Evolutionary conservation across 2,888 invertebrate species (phyloP), one percentile per base, ranked within the genome.

Genomic region (Drosophila nigricruria): DNA sequence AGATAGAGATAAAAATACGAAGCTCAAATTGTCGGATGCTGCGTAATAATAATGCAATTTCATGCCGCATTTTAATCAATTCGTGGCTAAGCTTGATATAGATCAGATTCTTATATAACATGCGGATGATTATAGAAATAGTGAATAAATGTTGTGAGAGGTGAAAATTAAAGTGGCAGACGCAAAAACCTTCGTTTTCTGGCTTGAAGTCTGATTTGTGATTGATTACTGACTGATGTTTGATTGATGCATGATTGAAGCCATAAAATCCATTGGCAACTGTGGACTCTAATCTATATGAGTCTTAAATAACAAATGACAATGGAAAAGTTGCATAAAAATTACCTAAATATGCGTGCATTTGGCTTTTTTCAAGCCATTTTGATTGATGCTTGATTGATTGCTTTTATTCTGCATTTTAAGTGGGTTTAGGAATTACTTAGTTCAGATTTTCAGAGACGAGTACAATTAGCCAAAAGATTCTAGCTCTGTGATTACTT

Each of bases 101-200:
- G 67, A 71, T 76, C 42, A 38, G 36, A 62, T 88, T 75, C 75
- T 88, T 88, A 88, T 66, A 71, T 84, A 88, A 88, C 45, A 49
- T 42, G 25, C 54, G 59, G 43, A 14, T 52, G 34, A 14, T 32
- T 10, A 10, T 52, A 8, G 9, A 52, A 52, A 20, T 32, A 32
- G 27, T 27, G 27, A 30, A 14, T 27, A 34, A 62, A 56, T n/a
- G 34, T n/a, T 10, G 34, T n/a, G 34, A 52, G 34, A 3, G 60
- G 0, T 32, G 49, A 8, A 20, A 30, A 49, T 20, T 6, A 2
- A 49, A 49, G 0, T 30, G 10, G 12, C 16, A 42, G 3, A 5
- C 1, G 12, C 12, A 20, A 12, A 42, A 20, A 20, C 12, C 12
- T 20, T 42, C 0, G 5, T 20, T 42, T 20, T 18, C 10, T 18